Conservation (phyloP, 2,888 invertebrate species). For the Oconnorella tubifera region DNA sequence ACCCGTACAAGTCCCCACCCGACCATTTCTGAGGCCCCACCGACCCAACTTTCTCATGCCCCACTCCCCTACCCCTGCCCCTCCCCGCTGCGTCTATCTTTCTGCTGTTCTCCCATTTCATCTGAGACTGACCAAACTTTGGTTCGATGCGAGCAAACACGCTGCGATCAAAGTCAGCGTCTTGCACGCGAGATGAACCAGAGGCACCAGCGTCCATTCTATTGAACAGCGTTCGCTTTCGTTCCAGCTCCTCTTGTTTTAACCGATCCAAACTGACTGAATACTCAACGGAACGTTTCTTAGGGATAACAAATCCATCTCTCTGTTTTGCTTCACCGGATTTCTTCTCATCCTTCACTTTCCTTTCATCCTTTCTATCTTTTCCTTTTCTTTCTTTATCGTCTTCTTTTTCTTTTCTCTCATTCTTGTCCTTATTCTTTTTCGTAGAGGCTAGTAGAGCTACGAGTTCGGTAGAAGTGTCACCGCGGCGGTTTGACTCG, state of each 20-base stretch:
- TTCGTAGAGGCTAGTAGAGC: neutral
- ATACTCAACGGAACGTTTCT: neutral
- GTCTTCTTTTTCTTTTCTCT: neutral
- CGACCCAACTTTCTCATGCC: too few species aligned
- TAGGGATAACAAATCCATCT: neutral
- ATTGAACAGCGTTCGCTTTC: neutral
- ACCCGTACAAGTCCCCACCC: neutral
- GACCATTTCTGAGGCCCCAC: too few species aligned
- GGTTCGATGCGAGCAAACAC: slow-evolving; percentile 2
- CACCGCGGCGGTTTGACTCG: neutral
- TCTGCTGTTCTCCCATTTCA: neutral
- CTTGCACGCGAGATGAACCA: neutral
- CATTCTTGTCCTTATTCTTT: slow-evolving; percentile 1
- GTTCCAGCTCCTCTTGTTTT: neutral
- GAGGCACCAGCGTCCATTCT: neutral
- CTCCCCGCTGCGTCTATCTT: neutral
- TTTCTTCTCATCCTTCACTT: neutral
- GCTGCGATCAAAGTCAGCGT: neutral
- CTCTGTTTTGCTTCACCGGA: too few species aligned
- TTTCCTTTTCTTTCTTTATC: neutral
- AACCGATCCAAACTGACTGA: slow-evolving; percentile 1
- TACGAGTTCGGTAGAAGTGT: neutral
- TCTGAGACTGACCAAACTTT: neutral
- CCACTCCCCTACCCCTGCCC: neutral
- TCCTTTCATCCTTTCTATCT: too few species aligned